Evolutionary conservation across 2,888 invertebrate species (phyloP), one percentile per base, ranked within the genome.

Genomic region (Malachius bipustulatus): DNA sequence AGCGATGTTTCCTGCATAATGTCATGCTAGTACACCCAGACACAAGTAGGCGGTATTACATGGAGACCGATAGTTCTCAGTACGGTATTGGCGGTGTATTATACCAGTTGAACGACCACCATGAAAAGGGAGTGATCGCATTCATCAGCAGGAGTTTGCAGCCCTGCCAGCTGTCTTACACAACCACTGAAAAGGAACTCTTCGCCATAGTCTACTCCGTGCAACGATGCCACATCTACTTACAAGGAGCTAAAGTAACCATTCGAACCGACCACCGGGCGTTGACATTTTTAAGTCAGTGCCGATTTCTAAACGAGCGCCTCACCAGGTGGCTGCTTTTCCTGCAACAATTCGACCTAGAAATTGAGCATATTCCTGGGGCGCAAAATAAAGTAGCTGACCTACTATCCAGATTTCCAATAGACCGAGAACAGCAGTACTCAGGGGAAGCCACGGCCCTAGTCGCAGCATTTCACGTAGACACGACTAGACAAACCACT

Each of bases 251-350:
- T 6, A 10, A 29, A 29, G 6, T 29, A 6, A 29, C 10, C 6
- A 10, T 29, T 8, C 4, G 6, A 6, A 29, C 29, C 6, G 29
- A 29, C 10, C 29, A 29, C 10, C n/a, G 12, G 10, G 29, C 29
- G 6, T 29, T 29, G 29, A 10, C 10, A 6, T 29, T 29, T 29
- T 29, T 29, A 29, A 29, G 10, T n/a, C 12, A n/a, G 6, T 29
- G 29, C 10, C 6, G 29, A 12, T 29, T 29, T 8, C 4, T 29
- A 6, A 10, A 10, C 4, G 6, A 6, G 6, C n/a, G 29, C 6
- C 29, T 29, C 6, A 29, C 29, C 6, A 6, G 29, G 6, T 29
- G 29, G 29, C 6, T 29, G 10, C 10, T 29, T 8, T 29, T 8
- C 10, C 6, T 29, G 10, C 29, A 29, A 29, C 6, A 29, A 29